Evolutionary conservation across 2,113 vertebrate species (phyloP).

Genomic region (Serinus canaria): DNA sequence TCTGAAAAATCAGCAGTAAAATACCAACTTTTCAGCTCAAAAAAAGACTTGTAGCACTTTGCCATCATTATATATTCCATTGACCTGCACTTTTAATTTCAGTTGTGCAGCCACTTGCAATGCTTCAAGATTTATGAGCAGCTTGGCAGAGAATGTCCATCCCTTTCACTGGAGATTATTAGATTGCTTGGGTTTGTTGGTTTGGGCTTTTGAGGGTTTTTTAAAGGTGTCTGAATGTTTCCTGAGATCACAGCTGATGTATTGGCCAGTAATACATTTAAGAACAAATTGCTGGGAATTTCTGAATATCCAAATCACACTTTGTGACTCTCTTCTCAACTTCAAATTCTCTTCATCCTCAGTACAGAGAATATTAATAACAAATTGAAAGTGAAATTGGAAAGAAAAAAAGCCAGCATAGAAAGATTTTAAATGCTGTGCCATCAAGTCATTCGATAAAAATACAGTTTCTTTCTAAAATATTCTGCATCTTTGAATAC

Average conservation of each 20-base stretch:
- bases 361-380: not conserved
- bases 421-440: not conserved
- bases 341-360: not conserved
- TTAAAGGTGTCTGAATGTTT: not conserved
- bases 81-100: not conserved
- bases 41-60: not conserved
- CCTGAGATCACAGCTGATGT: not conserved
- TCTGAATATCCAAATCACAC: not conserved
- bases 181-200: not conserved
- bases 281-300: not conserved
- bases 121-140: not conserved
- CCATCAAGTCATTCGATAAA: not conserved
- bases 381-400: not conserved
- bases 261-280: not conserved
- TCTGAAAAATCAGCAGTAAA: not conserved
- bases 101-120: not conserved
- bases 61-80: not conserved
- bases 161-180: not conserved
- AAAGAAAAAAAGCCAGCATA: not conserved
- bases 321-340: not conserved
- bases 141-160: not conserved
- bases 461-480: not conserved
- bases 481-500: not conserved
- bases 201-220: not conserved
- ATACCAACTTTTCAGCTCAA: not conserved